Conservation (phyloP, 2,113 vertebrate genomes). For the Neolamprologus toae region DNA sequence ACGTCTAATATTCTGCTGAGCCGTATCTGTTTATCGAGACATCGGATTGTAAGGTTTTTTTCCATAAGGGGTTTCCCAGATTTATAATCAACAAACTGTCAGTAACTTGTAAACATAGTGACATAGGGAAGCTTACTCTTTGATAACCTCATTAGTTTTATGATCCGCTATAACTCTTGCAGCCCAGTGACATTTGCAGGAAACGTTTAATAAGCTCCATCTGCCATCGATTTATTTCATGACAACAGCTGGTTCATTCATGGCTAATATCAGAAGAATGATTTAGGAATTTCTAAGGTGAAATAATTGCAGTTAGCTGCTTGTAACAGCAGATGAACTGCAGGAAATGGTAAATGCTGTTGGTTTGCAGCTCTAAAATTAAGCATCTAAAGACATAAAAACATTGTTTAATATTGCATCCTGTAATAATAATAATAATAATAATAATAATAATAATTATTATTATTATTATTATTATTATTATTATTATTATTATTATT, state of each 20-base stretch:
- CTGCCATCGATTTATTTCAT: background rate
- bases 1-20: too few species aligned
- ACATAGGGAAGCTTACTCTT: background rate
- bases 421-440: background rate
- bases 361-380: background rate
- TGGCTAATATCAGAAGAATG: background rate
- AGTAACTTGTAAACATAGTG: background rate
- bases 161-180: background rate
- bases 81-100: constrained; percentile 14
- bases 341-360: background rate
- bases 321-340: background rate
- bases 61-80: background rate
- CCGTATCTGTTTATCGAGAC: background rate
- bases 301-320: background rate
- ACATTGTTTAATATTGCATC: background rate
- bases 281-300: background rate
- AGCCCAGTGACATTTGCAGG: background rate
- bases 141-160: constrained; percentile 7
- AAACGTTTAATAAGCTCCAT: background rate
- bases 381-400: background rate
- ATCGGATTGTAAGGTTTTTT: background rate
- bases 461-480: too few species aligned
- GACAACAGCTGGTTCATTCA: background rate
- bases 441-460: too few species aligned
- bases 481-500: background rate